Base-by-base conservation (phyloP, 2,113 vertebrate genomes). In the Naja naja region DNA sequence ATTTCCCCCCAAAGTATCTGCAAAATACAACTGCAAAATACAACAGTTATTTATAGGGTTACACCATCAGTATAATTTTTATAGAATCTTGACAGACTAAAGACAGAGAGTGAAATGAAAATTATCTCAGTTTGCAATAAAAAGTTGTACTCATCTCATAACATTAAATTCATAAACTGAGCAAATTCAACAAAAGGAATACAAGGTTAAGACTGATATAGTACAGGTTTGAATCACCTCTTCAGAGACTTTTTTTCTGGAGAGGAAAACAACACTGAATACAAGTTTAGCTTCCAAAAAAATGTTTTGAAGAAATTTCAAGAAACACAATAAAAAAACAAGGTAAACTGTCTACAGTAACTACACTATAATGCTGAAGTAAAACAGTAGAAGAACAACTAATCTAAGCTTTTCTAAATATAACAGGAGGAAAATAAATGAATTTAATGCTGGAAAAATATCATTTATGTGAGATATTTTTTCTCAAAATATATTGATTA, bases 161-260 rank as follows among this genome's bases (percentile, higher is more conserved):
- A 45, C 52, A 22, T 89, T 54, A 89, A 92, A 55, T 81, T 69
- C 18, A 30, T 53, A 89, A 39, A 56, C 87, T 92, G 58, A 74
- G 52, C 49, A 92, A 34, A 81, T 25, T 81, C 87, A 89, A 87
- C 87, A 89, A 88, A 92, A 88, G n/a, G 22, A 81, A 92, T 89
- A 43, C 25, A 81, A 81, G 88, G 56, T 89, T 54, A 55, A 88
- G 34, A 81, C 34, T 53, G 22, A 81, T 89, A 53, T 6, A 45
- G 18, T 45, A 49, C 8, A 92, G 34, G 3, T 54, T 43, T 89
- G n/a, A 89, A 45, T 22, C 10, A 88, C 1, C 54, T 53, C 47
- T 47, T 88, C n/a, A 54, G 34, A 92, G 34, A 56, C 30, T 56
- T 88, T 58, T 87, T 93, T 81, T 47, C 60, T 47, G 56, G 69